Evolutionary conservation across 1,140 invertebrate genomes (phyloP).

Genomic region (Glomeris maerens): DNA sequence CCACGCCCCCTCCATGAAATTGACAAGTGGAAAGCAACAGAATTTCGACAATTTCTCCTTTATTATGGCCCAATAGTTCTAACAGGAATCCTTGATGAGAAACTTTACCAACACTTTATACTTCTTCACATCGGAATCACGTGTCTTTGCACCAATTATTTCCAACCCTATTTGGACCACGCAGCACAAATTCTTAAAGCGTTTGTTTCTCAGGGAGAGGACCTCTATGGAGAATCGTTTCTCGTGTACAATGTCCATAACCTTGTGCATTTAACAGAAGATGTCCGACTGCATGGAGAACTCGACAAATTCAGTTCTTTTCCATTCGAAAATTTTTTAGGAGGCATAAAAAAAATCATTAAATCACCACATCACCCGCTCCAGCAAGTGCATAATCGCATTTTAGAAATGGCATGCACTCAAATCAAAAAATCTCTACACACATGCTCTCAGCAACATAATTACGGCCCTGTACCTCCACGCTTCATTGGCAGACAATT

Average conservation of each 20-base stretch:
- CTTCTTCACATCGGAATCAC: conserved; percentile 25
- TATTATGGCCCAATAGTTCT: conserved; percentile 32
- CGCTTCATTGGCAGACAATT: too few relatives aligned
- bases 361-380: too few relatives aligned
- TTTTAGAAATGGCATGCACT: too few relatives aligned
- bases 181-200: conserved; percentile 20
- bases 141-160: conserved; percentile 21
- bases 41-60: conserved; percentile 33
- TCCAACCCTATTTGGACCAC: conserved; percentile 16
- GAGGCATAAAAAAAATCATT: too few relatives aligned
- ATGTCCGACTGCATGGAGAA: conserved; percentile 29
- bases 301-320: too few relatives aligned
- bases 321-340: too few relatives aligned
- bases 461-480: too few relatives aligned
- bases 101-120: conserved; percentile 31
- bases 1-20: conserved; percentile 26
- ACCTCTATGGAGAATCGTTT: conserved; percentile 24
- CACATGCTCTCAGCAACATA: too few relatives aligned
- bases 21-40: conserved; percentile 33
- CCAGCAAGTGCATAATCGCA: too few relatives aligned
- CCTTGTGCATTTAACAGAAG: conserved; percentile 29
- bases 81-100: conserved; percentile 12
- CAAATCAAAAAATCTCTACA: too few relatives aligned
- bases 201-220: conserved; percentile 23
- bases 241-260: conserved; percentile 30